Evolutionary conservation across 2,797 vertebrate species (phyloP).

Genomic region (Todus mexicanus): DNA sequence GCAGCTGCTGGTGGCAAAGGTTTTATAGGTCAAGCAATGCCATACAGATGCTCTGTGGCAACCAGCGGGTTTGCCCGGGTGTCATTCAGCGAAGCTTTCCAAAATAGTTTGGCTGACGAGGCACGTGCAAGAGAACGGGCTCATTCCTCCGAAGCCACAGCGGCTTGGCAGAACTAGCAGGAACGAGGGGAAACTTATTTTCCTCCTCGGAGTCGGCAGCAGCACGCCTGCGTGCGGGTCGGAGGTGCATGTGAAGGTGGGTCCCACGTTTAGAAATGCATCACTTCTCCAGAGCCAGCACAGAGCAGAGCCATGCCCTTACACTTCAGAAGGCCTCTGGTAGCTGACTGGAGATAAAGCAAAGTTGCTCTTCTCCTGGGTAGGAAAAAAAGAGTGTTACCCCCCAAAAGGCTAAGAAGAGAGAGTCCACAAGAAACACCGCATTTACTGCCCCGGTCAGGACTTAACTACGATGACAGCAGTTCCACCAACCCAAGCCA

Average conservation of each 20-base stretch:
- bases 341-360: neutral
- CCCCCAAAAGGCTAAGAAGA: neutral
- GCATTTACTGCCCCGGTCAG: accelerated
- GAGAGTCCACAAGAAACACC: neutral
- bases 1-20: neutral
- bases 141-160: neutral
- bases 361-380: neutral
- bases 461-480: accelerated
- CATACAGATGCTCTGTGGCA: neutral
- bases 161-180: neutral
- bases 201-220: neutral
- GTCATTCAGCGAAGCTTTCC: neutral
- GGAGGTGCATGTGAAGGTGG: neutral
- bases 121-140: neutral
- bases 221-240: accelerated
- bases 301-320: neutral
- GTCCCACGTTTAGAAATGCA: accelerated
- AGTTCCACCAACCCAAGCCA: neutral
- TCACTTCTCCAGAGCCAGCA: neutral
- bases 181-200: neutral
- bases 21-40: neutral
- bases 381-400: accelerated
- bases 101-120: neutral
- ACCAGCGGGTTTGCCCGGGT: neutral
- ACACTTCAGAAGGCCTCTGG: accelerated